Evolutionary conservation across 2,113 vertebrate genomes (phyloP).

Genomic region (Chlorodrepanis virens): DNA sequence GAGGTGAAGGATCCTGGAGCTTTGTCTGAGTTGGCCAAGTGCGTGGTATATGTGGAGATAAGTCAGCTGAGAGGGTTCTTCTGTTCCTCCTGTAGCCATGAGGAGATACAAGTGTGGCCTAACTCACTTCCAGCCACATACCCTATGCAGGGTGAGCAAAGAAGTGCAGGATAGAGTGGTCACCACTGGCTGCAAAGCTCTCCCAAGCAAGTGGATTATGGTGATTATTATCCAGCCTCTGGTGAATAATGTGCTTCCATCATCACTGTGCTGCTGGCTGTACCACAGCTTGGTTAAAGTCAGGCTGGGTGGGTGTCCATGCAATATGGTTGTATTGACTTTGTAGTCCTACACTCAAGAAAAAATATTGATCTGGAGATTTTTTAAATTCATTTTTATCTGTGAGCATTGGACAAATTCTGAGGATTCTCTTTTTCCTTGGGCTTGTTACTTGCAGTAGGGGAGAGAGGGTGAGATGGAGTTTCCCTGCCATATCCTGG

Average conservation of each 20-base stretch:
- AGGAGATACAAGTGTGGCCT: not conserved
- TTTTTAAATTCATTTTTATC: not conserved
- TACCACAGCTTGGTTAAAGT: not conserved
- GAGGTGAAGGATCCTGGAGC: not conserved
- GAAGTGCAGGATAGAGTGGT: not conserved
- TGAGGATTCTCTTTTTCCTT: not conserved
- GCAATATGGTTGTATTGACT: not conserved
- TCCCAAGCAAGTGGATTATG: not conserved
- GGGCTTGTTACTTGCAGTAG: not conserved
- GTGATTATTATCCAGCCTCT: not conserved
- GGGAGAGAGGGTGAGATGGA: not conserved
- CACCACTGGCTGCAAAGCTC: not conserved
- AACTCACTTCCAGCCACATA: not conserved
- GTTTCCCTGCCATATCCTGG: not conserved
- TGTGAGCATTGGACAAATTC: not conserved
- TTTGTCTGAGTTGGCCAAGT: accelerated
- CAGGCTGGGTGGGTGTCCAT: not conserved
- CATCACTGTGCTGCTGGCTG: not conserved
- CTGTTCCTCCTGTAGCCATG: not conserved
- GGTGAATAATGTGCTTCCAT: not conserved
- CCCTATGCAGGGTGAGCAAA: not conserved
- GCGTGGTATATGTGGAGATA: accelerated
- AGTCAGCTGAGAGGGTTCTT: not conserved
- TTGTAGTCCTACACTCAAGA: not conserved
- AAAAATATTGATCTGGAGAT: not conserved